Percentiles rank a stretch among this genome's conserved stretches.
phyloP scores from a whole-genome alignment of 2,797 vertebrate species.

The Astyanax mexicanus region DNA sequence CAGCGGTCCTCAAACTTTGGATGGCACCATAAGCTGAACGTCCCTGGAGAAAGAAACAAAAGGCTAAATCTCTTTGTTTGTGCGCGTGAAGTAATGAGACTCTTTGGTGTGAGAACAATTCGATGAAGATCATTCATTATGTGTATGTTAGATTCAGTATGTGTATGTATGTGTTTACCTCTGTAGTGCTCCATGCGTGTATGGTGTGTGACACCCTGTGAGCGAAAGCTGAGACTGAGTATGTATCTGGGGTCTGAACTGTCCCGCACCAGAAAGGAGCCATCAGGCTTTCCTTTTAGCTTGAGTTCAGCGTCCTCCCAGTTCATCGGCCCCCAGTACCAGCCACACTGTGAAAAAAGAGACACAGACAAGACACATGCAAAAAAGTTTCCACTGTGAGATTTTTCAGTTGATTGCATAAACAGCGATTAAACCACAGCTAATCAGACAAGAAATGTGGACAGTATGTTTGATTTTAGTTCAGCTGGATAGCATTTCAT shows the following conservation, averaged over 20 bases:
- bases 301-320: conserved; percentile 99
- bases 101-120: background rate
- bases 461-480: background rate
- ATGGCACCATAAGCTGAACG: conserved; percentile 90
- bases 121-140: conserved; percentile 28
- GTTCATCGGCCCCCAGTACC: conserved; percentile 99
- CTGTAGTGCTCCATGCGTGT: conserved; percentile 90
- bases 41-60: conserved; percentile 70
- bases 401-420: background rate
- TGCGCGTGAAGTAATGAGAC: background rate
- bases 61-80: conserved; percentile 38
- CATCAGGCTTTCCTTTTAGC: conserved; percentile 92
- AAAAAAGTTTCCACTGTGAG: background rate
- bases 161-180: conserved; percentile 66
- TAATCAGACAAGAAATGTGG: background rate
- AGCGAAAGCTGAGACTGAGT: conserved; percentile 96
- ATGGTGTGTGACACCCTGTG: conserved; percentile 93
- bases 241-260: conserved; percentile 96
- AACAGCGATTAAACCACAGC: conserved; percentile 9
- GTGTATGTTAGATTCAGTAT: background rate
- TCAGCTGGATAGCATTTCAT: background rate
- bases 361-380: conserved; percentile 15
- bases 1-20: conserved; percentile 96
- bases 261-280: conserved; percentile 95
- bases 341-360: conserved; percentile 83